A percentile compares a stretch with the other conserved stretches of the same genome.
These are phyloP conservation scores for Lycodopsis pacificus DNA, from an alignment of 2,797 vertebrate species.

Conservation along the genomic window DNA sequence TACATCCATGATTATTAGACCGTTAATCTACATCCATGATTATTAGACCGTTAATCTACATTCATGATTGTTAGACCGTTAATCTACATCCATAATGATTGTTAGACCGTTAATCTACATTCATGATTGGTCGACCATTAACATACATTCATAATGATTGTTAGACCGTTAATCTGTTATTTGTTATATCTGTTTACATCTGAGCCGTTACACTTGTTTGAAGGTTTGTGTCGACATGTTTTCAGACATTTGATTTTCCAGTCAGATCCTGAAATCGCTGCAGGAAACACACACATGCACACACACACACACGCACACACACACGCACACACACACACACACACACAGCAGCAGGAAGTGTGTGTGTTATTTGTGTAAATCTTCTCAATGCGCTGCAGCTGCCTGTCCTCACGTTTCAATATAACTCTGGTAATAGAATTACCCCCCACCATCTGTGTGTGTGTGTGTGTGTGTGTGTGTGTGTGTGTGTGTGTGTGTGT, in stretches of 20 bases:
- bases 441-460: conserved; percentile 42
- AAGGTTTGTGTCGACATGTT: conserved; percentile 12
- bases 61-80: too few relatives aligned
- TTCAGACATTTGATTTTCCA: conserved; percentile 22
- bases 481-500: conserved; percentile 20
- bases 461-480: not conserved
- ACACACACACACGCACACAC: not conserved
- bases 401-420: conserved; percentile 68
- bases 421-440: conserved; percentile 65
- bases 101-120: too few relatives aligned
- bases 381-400: conserved; percentile 62
- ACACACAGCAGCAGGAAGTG: conserved; percentile 16
- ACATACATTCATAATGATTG: too few relatives aligned
- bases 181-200: not conserved
- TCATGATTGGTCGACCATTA: too few relatives aligned
- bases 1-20: too few relatives aligned
- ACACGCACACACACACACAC: not conserved
- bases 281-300: conserved; percentile 20
- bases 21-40: too few relatives aligned
- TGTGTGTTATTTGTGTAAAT: conserved; percentile 50
- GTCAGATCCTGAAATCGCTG: conserved; percentile 17
- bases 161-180: too few relatives aligned
- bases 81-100: too few relatives aligned
- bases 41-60: too few relatives aligned
- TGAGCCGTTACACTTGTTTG: not conserved